Percentiles rank a stretch among this genome's conserved stretches.
These are phyloP conservation scores for Columba guinea DNA, from an alignment of 2,797 vertebrate species.

Conservation along the genomic window DNA sequence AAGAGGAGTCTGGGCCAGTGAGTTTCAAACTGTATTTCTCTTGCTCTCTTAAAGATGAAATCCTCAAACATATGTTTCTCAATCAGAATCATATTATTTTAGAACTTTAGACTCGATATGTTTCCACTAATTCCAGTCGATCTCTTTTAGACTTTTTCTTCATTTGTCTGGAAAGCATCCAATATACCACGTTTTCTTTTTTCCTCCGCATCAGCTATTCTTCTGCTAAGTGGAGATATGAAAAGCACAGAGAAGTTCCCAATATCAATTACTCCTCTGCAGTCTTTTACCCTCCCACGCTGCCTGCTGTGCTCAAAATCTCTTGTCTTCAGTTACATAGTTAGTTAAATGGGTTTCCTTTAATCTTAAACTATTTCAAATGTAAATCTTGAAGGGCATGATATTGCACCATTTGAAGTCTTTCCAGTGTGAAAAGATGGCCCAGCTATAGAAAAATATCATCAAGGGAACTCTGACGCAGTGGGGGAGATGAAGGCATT, in stretches of 20 bases:
- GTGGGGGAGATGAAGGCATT: neutral
- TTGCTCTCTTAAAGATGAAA: neutral
- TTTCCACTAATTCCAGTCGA: conserved; percentile 20
- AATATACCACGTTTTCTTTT: conserved; percentile 9
- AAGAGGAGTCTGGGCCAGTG: neutral
- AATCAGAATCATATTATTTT: neutral
- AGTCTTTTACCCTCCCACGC: conserved; percentile 15
- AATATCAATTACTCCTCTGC: conserved; percentile 7
- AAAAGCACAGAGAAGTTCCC: conserved; percentile 17
- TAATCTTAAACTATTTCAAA: conserved; percentile 45
- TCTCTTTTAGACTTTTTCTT: conserved; percentile 8
- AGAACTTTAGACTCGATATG: neutral
- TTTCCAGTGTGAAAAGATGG: conserved; percentile 4
- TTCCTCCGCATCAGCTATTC: conserved; percentile 12
- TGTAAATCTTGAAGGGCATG: neutral
- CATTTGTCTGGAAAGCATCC: conserved; percentile 34
- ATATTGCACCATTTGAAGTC: neutral
- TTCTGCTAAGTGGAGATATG: neutral
- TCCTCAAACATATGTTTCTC: conserved; percentile 2
- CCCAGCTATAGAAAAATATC: neutral
- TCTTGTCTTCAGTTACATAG: neutral
- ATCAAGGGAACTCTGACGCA: neutral
- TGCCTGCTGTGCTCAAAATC: conserved; percentile 22
- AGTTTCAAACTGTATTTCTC: neutral
- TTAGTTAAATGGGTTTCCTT: conserved; percentile 1